Evolutionary conservation across 1,140 invertebrate species (phyloP).

Genomic region (Brachionus manjavacas): DNA sequence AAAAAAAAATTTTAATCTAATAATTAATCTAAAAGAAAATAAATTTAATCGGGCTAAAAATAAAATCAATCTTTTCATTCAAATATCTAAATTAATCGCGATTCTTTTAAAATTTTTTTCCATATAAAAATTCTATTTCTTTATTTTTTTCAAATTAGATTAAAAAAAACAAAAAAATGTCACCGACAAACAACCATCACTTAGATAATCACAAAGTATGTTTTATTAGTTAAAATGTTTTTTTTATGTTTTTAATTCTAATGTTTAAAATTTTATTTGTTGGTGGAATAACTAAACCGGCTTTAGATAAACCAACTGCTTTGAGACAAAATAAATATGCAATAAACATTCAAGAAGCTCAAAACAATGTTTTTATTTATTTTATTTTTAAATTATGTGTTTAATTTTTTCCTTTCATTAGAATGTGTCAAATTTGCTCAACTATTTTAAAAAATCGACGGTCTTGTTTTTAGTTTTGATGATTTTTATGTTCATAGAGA

Average conservation of each 20-base stretch:
- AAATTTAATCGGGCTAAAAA: neutral
- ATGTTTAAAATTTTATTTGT: neutral
- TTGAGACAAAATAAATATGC: constrained; percentile 10
- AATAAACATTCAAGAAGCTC: neutral
- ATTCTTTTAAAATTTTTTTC: neutral
- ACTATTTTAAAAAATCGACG: neutral
- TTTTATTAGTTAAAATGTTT: neutral
- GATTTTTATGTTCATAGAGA: neutral
- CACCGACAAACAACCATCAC: neutral
- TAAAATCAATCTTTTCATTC: neutral
- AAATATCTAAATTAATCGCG: neutral
- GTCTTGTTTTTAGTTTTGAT: neutral
- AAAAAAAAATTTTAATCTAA: neutral
- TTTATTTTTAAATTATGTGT: neutral
- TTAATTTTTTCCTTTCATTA: neutral
- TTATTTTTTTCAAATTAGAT: neutral
- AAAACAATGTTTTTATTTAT: neutral
- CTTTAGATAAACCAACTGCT: neutral
- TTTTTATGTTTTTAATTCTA: neutral
- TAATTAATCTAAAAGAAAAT: neutral
- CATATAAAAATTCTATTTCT: neutral
- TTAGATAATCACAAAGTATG: neutral
- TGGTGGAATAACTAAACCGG: neutral
- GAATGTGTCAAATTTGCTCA: neutral
- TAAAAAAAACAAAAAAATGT: neutral